These are phyloP conservation scores for Zaprionus obscuricornis DNA, from an alignment of 2,888 invertebrate species.

Conservation along the genomic window DNA sequence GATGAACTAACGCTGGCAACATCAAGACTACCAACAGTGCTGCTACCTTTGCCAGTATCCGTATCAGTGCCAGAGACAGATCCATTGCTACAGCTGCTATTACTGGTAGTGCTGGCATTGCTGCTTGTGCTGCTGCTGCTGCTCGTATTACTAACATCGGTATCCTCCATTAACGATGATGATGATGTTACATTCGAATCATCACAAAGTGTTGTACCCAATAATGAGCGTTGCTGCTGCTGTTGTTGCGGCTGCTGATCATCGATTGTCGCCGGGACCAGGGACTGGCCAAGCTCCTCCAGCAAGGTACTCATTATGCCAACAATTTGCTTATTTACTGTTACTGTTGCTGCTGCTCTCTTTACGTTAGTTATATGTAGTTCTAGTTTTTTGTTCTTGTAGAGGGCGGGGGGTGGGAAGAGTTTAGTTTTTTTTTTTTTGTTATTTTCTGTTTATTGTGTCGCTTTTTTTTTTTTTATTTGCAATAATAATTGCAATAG, in stretches of 20 bases:
- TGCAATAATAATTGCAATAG: too few relatives aligned
- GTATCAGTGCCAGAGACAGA: slow-evolving; percentile 55
- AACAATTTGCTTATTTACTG: slow-evolving; percentile 10
- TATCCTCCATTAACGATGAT: slow-evolving; percentile 54
- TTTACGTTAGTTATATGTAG: too few relatives aligned
- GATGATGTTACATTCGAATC: slow-evolving; percentile 50
- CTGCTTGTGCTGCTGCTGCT: slow-evolving; percentile 53
- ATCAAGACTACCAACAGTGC: slow-evolving; percentile 56
- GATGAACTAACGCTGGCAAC: slow-evolving; percentile 59
- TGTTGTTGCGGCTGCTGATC: slow-evolving; percentile 19
- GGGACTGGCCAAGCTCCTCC: slow-evolving; percentile 47
- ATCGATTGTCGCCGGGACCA: slow-evolving; percentile 29
- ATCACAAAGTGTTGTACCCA: slow-evolving; percentile 45
- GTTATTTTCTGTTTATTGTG: neutral
- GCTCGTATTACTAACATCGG: slow-evolving; percentile 60
- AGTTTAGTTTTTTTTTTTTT: slow-evolving; percentile 1
- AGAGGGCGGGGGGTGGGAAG: slow-evolving; percentile 16
- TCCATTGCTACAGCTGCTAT: slow-evolving; percentile 32
- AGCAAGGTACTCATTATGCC: slow-evolving; percentile 45
- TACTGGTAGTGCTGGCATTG: slow-evolving; percentile 24
- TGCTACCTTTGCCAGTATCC: slow-evolving; percentile 64
- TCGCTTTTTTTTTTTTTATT: neutral
- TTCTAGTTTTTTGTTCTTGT: neutral
- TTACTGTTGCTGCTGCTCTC: too few relatives aligned
- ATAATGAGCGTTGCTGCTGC: slow-evolving; percentile 16